These are phyloP conservation scores for Macroglossus sobrinus DNA, from an alignment of 2,113 vertebrate species.

Conservation along the genomic window DNA sequence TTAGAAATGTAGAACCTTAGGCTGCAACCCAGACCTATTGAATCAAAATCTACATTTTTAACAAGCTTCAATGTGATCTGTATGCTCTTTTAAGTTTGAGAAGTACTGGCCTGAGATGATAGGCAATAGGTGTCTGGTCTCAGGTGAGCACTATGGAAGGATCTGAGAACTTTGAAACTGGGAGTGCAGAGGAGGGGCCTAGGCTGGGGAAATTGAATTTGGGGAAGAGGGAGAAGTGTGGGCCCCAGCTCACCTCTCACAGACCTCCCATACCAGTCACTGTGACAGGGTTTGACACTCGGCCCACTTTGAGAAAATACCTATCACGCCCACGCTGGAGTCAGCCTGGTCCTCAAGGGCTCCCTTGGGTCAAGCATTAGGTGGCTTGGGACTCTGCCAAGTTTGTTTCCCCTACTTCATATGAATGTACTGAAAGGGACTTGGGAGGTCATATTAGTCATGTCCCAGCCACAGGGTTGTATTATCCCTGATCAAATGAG, in stretches of 20 bases:
- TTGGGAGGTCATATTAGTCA: constrained; percentile 57
- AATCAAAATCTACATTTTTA: constrained; percentile 13
- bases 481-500: constrained; percentile 54
- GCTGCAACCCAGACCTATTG: neutral
- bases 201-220: constrained; percentile 2
- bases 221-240: neutral
- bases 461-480: constrained; percentile 49
- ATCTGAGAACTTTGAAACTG: neutral
- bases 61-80: neutral
- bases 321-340: constrained; percentile 63
- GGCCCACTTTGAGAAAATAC: constrained; percentile 59
- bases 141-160: neutral
- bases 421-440: constrained; percentile 37
- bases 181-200: neutral
- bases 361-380: constrained; percentile 24
- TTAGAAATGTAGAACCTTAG: neutral
- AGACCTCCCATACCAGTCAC: constrained; percentile 54
- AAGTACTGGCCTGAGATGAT: neutral
- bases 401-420: constrained; percentile 41
- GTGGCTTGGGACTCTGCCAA: constrained; percentile 10
- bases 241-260: constrained; percentile 39
- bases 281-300: constrained; percentile 39
- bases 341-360: constrained; percentile 49
- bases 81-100: neutral
- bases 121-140: neutral